Evolutionary conservation across 2,888 invertebrate species (phyloP).

Genomic region (Anarsia innoxiella): DNA sequence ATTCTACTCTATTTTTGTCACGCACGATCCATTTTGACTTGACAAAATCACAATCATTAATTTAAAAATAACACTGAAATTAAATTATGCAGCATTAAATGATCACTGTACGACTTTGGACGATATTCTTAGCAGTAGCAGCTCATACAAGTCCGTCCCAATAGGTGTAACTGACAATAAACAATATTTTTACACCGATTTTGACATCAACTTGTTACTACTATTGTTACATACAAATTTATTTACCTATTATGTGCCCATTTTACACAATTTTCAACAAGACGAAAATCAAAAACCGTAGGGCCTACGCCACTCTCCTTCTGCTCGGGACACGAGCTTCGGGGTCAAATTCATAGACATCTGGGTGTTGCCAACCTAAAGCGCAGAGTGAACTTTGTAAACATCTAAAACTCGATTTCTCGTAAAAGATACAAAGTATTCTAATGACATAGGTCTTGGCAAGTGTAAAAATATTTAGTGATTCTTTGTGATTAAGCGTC

Average conservation of each 20-base stretch:
- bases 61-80: conserved; percentile 54
- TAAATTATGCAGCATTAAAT: conserved; percentile 50
- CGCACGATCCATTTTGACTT: conserved; percentile 23
- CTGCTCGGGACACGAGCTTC: conserved; percentile 73
- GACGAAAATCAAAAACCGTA: conserved; percentile 67
- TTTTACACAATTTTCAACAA: conserved; percentile 65
- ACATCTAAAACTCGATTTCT: conserved; percentile 1
- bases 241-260: conserved; percentile 75
- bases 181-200: conserved; percentile 22
- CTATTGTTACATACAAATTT: conserved; percentile 32
- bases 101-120: conserved; percentile 62
- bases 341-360: conserved; percentile 76
- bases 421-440: no score
- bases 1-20: conserved; percentile 24
- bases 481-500: no score
- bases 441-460: no score
- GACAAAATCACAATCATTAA: conserved; percentile 29
- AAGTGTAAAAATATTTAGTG: no score
- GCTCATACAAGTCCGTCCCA: conserved; percentile 43
- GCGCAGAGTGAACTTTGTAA: conserved; percentile 7
- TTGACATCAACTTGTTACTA: conserved; percentile 14
- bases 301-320: conserved; percentile 69
- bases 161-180: conserved; percentile 47
- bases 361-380: conserved; percentile 54
- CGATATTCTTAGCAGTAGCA: conserved; percentile 68